A percentile compares a stretch with the other conserved stretches of the same genome.
Conservation (phyloP, 2,888 invertebrate species). For the Apamea anceps region DNA sequence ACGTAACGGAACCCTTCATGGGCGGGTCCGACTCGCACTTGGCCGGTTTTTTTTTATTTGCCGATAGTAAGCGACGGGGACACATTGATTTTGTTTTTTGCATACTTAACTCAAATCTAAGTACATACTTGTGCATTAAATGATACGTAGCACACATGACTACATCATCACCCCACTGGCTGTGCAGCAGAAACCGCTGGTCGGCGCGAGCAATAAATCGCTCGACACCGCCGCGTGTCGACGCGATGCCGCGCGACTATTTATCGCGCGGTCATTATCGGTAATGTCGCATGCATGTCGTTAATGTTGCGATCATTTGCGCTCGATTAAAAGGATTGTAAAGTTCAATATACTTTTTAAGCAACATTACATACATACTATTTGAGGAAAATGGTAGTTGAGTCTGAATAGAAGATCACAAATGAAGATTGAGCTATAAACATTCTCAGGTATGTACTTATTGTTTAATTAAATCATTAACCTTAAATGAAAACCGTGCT, state of each 20-base stretch:
- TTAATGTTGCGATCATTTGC: conserved; percentile 45
- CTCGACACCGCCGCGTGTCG: conserved; percentile 40
- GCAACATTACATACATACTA: not conserved
- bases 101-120: not conserved
- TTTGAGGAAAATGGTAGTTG: not conserved
- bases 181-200: conserved; percentile 52
- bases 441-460: not conserved
- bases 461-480: not conserved
- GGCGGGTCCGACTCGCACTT: no score
- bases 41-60: no score
- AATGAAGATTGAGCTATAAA: not conserved
- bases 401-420: not conserved
- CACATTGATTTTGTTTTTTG: not conserved
- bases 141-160: not conserved
- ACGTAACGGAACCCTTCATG: no score
- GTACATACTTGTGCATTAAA: not conserved
- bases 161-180: conserved; percentile 18
- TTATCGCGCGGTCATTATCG: conserved; percentile 57
- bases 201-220: conserved; percentile 50
- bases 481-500: not conserved
- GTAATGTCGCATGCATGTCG: conserved; percentile 38
- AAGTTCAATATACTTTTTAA: conserved; percentile 1
- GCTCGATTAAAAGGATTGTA: conserved; percentile 25
- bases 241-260: conserved; percentile 50
- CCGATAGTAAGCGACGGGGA: not conserved